Percentiles rank a stretch among this genome's conserved stretches.
Evolutionary conservation across 2,113 vertebrate genomes (phyloP).

Genomic region (Spheniscus mendiculus): DNA sequence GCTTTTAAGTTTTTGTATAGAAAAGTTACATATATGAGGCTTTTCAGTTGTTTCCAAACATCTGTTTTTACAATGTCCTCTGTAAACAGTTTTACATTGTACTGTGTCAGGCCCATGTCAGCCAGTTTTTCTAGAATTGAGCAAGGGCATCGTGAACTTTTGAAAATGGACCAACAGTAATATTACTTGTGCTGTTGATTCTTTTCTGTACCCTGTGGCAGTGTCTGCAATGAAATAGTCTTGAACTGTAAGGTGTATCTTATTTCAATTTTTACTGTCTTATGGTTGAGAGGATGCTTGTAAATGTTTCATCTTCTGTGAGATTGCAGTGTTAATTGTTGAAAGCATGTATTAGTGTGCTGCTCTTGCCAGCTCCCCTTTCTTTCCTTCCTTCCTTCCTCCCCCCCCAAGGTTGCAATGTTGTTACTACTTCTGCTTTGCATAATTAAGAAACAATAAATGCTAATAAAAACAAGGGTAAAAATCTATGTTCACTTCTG

Average conservation of each 20-base stretch:
- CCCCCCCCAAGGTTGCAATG: not conserved
- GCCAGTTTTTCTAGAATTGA: not conserved
- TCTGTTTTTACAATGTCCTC: not conserved
- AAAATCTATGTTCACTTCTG: not conserved
- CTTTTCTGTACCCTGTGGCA: not conserved
- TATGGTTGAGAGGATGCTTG: not conserved
- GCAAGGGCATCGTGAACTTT: fast-evolving
- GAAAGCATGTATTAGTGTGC: not conserved
- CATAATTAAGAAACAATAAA: not conserved
- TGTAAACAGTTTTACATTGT: not conserved
- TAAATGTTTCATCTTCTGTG: not conserved
- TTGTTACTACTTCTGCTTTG: not conserved
- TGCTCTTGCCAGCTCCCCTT: not conserved
- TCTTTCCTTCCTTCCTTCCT: not conserved
- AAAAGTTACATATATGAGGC: not conserved
- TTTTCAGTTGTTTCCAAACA: not conserved
- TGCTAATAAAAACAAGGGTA: not conserved
- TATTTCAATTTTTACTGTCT: not conserved
- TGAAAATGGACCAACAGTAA: not conserved
- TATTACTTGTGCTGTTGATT: not conserved
- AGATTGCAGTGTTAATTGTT: not conserved
- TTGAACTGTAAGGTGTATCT: not conserved
- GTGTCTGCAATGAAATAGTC: not conserved
- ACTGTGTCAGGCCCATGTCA: not conserved
- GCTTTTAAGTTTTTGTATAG: not conserved